These are phyloP conservation scores for Mylabris sibirica DNA, from an alignment of 2,888 invertebrate species.

Conservation along the genomic window DNA sequence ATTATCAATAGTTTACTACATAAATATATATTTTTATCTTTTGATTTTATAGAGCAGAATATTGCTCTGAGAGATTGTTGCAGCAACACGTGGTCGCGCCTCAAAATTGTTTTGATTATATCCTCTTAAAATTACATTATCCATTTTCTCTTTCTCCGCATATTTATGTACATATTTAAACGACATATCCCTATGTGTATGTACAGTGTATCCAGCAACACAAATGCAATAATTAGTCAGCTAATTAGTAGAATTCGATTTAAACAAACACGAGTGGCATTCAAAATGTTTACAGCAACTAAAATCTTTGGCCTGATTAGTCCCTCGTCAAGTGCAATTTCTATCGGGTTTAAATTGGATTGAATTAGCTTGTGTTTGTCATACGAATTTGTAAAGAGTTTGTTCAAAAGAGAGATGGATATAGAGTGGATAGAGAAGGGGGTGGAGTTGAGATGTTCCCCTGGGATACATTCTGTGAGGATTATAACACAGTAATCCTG, in stretches of 20 bases:
- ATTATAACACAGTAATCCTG: slow-evolving; percentile 40
- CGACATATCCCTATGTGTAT: background rate
- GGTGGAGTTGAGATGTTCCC: slow-evolving; percentile 29
- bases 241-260: slow-evolving; percentile 56
- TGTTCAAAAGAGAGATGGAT: background rate
- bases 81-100: slow-evolving; percentile 9
- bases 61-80: background rate
- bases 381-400: slow-evolving; percentile 32
- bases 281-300: slow-evolving; percentile 47
- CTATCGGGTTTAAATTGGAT: slow-evolving; percentile 56
- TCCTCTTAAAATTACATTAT: background rate
- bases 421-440: background rate
- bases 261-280: slow-evolving; percentile 51
- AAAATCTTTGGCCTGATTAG: slow-evolving; percentile 49
- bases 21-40: background rate
- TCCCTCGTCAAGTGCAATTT: slow-evolving; percentile 56
- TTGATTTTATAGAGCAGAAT: background rate
- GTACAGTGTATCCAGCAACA: slow-evolving; percentile 36
- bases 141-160: background rate
- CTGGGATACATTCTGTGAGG: slow-evolving; percentile 38
- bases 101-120: slow-evolving; percentile 4
- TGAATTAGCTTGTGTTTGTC: slow-evolving; percentile 52
- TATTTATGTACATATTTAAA: background rate
- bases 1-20: background rate
- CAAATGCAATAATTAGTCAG: slow-evolving; percentile 55